Conservation (phyloP, 2,797 vertebrate species). For the Chromobotia macracanthus region DNA sequence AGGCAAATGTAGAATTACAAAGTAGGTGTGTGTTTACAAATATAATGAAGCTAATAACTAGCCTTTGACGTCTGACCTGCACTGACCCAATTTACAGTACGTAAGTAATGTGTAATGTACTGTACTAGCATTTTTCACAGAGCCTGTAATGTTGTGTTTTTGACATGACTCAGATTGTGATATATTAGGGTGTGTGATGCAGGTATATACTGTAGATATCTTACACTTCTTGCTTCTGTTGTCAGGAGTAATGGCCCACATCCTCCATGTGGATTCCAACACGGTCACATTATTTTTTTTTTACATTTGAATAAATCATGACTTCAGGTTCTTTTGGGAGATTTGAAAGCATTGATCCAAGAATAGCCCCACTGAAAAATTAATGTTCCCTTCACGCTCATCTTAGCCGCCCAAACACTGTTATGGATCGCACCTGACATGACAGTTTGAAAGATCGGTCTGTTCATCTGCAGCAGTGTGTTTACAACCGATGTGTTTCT, state of each 20-base stretch:
- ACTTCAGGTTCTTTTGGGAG: slow-evolving; percentile 79
- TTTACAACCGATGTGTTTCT: slow-evolving; percentile 2
- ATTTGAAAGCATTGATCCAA: slow-evolving; percentile 84
- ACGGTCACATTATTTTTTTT: slow-evolving; percentile 46
- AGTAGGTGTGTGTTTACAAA: too few relatives aligned
- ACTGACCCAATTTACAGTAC: background rate
- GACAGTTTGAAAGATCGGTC: slow-evolving; percentile 41
- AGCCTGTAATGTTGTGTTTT: background rate
- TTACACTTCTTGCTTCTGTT: slow-evolving; percentile 42
- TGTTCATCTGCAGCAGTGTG: slow-evolving; percentile 23
- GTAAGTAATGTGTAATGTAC: background rate
- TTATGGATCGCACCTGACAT: slow-evolving; percentile 38
- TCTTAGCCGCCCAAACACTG: slow-evolving; percentile 48
- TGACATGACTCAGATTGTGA: background rate
- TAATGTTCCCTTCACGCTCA: slow-evolving; percentile 72
- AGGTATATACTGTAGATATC: background rate
- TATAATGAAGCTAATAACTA: background rate
- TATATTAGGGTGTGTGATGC: too few relatives aligned
- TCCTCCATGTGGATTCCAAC: slow-evolving; percentile 60
- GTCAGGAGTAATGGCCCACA: slow-evolving; percentile 53
- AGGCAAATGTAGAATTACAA: too few relatives aligned
- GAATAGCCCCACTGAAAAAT: slow-evolving; percentile 88
- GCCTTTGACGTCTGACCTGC: background rate
- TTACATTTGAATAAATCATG: slow-evolving; percentile 83
- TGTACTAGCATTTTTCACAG: background rate